Conservation (phyloP, 2,113 vertebrate genomes). For the Platanista minor region DNA sequence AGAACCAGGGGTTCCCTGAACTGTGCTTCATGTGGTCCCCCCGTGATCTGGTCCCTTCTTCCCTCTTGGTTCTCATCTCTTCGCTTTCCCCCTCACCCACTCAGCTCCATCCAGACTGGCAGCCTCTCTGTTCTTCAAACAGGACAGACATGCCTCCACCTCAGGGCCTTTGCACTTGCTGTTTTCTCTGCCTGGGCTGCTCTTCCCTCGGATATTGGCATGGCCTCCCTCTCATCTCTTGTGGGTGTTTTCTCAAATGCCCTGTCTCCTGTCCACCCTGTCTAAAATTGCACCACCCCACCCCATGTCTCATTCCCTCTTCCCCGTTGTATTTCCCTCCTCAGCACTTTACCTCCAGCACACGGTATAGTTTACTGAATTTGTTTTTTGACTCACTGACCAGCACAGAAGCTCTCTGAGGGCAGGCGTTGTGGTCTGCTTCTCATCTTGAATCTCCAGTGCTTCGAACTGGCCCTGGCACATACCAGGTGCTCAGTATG, state of each 20-base stretch:
- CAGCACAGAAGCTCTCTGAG: rapidly evolving
- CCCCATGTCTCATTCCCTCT: background rate
- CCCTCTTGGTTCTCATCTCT: background rate
- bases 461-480: background rate
- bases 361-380: rapidly evolving
- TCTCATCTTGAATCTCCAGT: rapidly evolving
- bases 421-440: background rate
- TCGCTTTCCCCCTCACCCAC: background rate
- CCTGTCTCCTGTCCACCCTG: rapidly evolving
- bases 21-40: rapidly evolving
- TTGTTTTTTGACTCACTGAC: background rate
- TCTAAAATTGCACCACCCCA: background rate
- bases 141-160: rapidly evolving
- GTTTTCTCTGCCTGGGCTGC: background rate
- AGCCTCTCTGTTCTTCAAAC: background rate
- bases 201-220: background rate
- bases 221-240: background rate
- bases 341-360: rapidly evolving
- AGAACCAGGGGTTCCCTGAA: background rate
- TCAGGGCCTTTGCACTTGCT: background rate
- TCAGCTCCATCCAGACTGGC: background rate
- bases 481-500: rapidly evolving
- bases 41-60: rapidly evolving
- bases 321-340: rapidly evolving
- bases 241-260: background rate